Base-by-base conservation (phyloP, 1,140 invertebrate species). In the Pachyrhynchus sulphureomaculatus region DNA sequence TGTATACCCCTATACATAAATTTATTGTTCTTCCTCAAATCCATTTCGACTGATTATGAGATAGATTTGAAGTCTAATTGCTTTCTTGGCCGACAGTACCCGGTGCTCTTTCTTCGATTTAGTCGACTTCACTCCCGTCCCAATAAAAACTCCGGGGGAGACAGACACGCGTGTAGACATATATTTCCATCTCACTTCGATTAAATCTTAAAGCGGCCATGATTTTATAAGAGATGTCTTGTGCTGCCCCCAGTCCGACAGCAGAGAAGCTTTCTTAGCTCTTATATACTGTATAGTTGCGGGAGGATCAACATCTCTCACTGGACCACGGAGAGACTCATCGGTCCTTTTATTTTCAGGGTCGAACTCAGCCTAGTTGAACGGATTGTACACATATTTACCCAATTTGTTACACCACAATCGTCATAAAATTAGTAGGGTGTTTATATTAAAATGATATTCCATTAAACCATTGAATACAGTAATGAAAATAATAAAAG, bases 131-230 rank as follows among this genome's bases (percentile, higher is more conserved):
- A n/a, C n/a, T n/a, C n/a, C n/a, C n/a, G n/a, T n/a, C n/a, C n/a
- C n/a, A n/a, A n/a, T 44, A 44, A 23, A 23, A 18, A 3, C 20
- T 20, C 41, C 41, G 18, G 15, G 9, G 41, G 39, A 55, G 13
- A 23, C 52, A 59, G 56, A 59, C 56, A 32, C 24, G 32, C 47
- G 23, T 24, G 12, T 45, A 59, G 56, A 59, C 56, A 29, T 26
- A 47, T 59, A 42, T 20, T 32, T 49, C 56, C 36, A 18, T 59
- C 47, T 59, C 56, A 39, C 37, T 59, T 37, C 26, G 33, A 49
- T 59, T 59, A 48, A 39, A 39, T 57, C 54, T 49, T 41, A 49
- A 39, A 59, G 56, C 56, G 42, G 56, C 56, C 56, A 59, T 59
- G 56, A 59, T 59, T 59, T 59, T 59, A 36, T 55, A 59, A 48